phyloP scores from a whole-genome alignment of 1,140 invertebrate genomes.

The Drosophila santomea region DNA sequence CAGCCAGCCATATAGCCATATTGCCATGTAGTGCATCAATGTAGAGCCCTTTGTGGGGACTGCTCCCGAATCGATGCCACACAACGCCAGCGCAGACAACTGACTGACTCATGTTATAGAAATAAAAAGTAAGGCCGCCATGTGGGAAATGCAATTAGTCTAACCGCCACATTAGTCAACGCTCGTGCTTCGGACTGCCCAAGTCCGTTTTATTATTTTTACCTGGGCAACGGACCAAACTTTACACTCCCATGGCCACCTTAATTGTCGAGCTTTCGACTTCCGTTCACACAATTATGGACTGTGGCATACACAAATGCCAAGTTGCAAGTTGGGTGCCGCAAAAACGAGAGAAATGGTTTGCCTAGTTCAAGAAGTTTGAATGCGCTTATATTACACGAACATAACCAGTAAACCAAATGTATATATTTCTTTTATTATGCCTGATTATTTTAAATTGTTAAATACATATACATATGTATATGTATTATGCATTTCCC shows the following conservation, averaged over 20 bases:
- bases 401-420: no score
- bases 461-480: neutral
- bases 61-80: conserved; percentile 6
- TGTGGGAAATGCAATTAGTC: conserved; percentile 26
- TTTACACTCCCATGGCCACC: conserved; percentile 16
- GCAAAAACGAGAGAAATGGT: neutral
- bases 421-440: neutral
- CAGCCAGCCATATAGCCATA: no score
- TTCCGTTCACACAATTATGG: conserved; percentile 37
- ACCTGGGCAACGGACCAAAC: conserved; percentile 4
- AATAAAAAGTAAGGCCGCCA: neutral
- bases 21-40: no score
- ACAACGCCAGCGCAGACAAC: neutral
- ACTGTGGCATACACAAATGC: conserved; percentile 14
- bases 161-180: conserved; percentile 32
- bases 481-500: neutral
- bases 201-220: conserved; percentile 21
- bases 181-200: conserved; percentile 6
- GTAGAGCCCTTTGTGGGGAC: conserved; percentile 4
- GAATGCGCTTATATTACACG: neutral
- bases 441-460: neutral
- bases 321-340: conserved; percentile 4
- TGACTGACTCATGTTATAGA: conserved; percentile 12
- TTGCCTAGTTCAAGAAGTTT: neutral
- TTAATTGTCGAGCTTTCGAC: conserved; percentile 32